Base-by-base conservation (phyloP, 2,113 vertebrate species). In the Oryzias javanicus region DNA sequence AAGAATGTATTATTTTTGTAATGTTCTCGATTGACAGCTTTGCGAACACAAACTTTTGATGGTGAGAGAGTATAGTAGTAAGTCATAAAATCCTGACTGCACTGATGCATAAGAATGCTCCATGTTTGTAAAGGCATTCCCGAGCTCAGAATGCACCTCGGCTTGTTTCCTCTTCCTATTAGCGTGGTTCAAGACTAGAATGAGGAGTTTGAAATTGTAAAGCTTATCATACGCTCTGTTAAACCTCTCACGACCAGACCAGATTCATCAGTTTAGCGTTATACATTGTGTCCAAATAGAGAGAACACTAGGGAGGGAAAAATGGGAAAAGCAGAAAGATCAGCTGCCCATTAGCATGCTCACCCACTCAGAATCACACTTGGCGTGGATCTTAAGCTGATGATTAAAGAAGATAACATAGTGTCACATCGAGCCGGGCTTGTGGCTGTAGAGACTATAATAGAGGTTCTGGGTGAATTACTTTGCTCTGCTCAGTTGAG, bases 361-460 rank as follows among this genome's bases (percentile, higher is more conserved):
- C 13, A 7, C 19, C 56, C 72, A 60, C 18, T 57, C 15, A 70
- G 61, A 20, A 42, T 58, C 53, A 46, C 51, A 50, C 42, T 45
- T 20, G 12, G 57, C 47, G 40, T 54, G 42, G 42, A 44, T 57
- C 25, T 18, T 60, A 24, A 62, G 50, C 29, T n/a, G 25, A 50
- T 59, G 0, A 55, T 47, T 47, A 18, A 47, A 18, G 8, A 47
- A 18, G 46, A 47, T 47, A 16, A 42, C 57, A 45, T n/a, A 14
- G 15, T 40, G 48, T 61, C 67, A 16, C 16, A 8, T 55, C 58
- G 58, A 19, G 16, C 51, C 10, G 13, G 17, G 48, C 54, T 1
- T 22, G n/a, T 62, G 24, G 42, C 27, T 46, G 4, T 1, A 40
- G 56, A 47, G 22, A 51, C 24, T 14, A 40, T n/a, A 59, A 18